Evolutionary conservation across 30 jellyfish, hydroid and myxozoan genomes (phyloP).

Genomic region (Haliclystus octoradiatus): DNA sequence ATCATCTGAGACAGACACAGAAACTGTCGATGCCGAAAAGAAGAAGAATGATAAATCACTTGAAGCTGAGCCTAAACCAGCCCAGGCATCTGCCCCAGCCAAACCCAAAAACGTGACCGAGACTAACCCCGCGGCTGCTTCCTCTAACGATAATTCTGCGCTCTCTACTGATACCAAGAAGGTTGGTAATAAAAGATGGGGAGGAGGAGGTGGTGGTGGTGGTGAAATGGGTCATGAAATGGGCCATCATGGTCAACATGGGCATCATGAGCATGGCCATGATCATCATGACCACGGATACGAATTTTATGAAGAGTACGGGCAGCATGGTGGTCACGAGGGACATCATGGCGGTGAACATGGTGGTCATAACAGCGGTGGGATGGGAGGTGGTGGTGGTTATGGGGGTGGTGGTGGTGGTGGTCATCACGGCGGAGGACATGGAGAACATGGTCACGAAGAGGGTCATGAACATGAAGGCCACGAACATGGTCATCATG

Average conservation of each 20-base stretch:
- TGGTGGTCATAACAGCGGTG: constrained; percentile 48
- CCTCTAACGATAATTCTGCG: too few relatives aligned
- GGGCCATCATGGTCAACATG: constrained; percentile 91
- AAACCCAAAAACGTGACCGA: too few relatives aligned
- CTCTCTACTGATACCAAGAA: not conserved
- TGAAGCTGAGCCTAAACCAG: too few relatives aligned
- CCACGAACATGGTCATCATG: constrained; percentile 99
- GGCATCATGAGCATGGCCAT: constrained; percentile 93
- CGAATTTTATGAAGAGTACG: constrained; percentile 93
- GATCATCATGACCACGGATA: constrained; percentile 96
- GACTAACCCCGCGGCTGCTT: too few relatives aligned
- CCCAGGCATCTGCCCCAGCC: too few relatives aligned
- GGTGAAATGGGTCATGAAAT: constrained; percentile 66
- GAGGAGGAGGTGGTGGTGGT: constrained; percentile 39
- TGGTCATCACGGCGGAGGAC: constrained; percentile 48
- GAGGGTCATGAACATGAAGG: constrained; percentile 98
- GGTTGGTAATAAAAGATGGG: constrained; percentile 21
- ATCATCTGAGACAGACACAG: too few relatives aligned
- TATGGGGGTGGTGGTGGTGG: constrained; percentile 79
- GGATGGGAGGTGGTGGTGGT: constrained; percentile 48
- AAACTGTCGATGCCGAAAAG: too few relatives aligned
- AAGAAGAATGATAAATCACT: too few relatives aligned
- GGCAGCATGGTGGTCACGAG: constrained; percentile 85
- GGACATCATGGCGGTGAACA: constrained; percentile 79
- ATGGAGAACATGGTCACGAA: constrained; percentile 76